Evolutionary conservation across 2,113 vertebrate species (phyloP).

Genomic region (Cettia cetti): DNA sequence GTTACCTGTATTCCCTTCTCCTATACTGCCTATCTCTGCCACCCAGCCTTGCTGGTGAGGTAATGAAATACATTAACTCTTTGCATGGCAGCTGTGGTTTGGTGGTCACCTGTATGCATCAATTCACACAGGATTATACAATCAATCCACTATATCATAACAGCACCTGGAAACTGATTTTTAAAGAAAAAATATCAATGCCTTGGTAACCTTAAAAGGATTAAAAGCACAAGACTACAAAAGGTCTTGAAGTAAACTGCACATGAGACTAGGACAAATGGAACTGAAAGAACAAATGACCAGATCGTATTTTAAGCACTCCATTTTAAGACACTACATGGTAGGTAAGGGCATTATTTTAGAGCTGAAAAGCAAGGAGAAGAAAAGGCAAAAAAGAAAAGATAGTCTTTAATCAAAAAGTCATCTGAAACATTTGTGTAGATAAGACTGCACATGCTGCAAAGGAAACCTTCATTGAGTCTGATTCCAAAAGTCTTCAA

Average conservation of each 20-base stretch:
- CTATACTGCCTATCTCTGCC: not conserved
- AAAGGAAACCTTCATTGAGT: not conserved
- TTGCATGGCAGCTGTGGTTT: not conserved
- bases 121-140: too few species aligned
- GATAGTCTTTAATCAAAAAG: not conserved
- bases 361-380: not conserved
- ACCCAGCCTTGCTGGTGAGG: fast-evolving
- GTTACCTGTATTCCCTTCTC: not conserved
- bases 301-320: not conserved
- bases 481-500: not conserved
- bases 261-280: not conserved
- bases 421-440: not conserved
- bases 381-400: not conserved
- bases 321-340: not conserved
- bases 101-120: not conserved
- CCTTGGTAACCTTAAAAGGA: not conserved
- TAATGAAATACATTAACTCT: not conserved
- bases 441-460: not conserved
- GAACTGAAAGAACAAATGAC: not conserved
- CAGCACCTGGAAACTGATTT: not conserved
- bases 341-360: not conserved
- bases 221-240: not conserved
- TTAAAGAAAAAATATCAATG: not conserved
- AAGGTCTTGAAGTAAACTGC: not conserved
- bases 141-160: not conserved